Evolutionary conservation across 2,113 vertebrate species (phyloP).

Genomic region (Diphyllodes magnificus): DNA sequence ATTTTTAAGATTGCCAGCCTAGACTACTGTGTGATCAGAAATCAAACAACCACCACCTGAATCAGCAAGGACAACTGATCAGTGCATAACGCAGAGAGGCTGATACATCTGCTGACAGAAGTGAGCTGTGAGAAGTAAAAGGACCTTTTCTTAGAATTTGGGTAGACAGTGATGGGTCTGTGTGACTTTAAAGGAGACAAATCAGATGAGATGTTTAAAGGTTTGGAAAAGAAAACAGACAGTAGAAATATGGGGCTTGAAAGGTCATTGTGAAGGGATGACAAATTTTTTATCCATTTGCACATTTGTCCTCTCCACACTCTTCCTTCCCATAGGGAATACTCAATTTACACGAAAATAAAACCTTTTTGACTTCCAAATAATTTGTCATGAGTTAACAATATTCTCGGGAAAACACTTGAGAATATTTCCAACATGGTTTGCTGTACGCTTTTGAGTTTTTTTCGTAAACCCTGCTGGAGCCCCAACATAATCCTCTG

Average conservation of each 20-base stretch:
- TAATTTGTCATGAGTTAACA: background rate
- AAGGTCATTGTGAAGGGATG: background rate
- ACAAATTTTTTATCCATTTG: background rate
- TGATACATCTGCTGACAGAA: background rate
- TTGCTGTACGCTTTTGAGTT: background rate
- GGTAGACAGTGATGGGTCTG: background rate
- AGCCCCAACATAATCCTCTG: background rate
- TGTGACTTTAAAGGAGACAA: background rate
- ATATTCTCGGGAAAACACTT: background rate
- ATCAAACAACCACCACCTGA: background rate
- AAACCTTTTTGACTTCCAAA: background rate
- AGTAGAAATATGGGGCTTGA: background rate
- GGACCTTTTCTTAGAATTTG: background rate
- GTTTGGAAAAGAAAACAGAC: background rate
- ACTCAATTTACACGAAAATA: background rate
- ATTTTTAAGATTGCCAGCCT: background rate
- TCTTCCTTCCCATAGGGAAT: background rate
- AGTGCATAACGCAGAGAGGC: background rate
- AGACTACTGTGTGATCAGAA: background rate
- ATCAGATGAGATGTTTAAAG: background rate
- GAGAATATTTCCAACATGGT: background rate
- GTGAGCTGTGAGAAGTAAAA: background rate
- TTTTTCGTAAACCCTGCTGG: background rate
- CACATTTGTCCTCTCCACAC: background rate
- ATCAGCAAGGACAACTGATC: background rate